Evolutionary conservation across 2,113 vertebrate species (phyloP).

Genomic region (Amblyopsis rosae): DNA sequence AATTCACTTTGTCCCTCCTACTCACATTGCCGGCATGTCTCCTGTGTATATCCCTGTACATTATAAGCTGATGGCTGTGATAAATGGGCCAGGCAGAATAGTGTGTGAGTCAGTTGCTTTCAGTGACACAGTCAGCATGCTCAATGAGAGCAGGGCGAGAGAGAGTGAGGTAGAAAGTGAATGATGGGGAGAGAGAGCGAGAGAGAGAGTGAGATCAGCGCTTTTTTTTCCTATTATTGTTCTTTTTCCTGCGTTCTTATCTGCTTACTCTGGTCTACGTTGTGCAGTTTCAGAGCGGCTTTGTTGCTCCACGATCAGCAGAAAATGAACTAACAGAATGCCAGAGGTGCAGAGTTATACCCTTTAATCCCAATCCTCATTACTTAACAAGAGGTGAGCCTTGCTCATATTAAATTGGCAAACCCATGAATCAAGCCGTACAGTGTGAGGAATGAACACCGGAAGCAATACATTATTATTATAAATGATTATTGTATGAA

Average conservation of each 20-base stretch:
- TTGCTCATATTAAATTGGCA: neutral
- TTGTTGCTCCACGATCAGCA: constrained; percentile 47
- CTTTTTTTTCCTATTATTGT: constrained; percentile 59
- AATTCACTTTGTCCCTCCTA: constrained; percentile 21
- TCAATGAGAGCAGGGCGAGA: constrained; percentile 41
- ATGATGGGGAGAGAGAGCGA: neutral
- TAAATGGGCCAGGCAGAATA: constrained; percentile 65
- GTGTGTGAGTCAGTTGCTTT: constrained; percentile 61
- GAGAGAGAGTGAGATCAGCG: constrained; percentile 54
- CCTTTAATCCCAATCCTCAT: constrained; percentile 22
- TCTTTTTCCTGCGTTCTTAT: constrained; percentile 53
- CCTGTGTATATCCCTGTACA: constrained; percentile 44
- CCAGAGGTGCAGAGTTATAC: constrained; percentile 37
- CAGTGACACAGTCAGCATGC: constrained; percentile 60
- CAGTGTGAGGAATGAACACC: neutral
- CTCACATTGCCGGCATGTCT: constrained; percentile 22
- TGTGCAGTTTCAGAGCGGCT: constrained; percentile 52
- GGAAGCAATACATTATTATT: neutral
- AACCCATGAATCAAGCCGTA: constrained; percentile 30
- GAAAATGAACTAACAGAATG: constrained; percentile 18
- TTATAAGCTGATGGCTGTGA: constrained; percentile 61
- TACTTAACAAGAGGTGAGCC: constrained; percentile 33
- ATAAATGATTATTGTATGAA: no score
- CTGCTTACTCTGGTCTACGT: constrained; percentile 17
- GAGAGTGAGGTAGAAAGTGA: neutral